Evolutionary conservation across 2,113 vertebrate species (phyloP).

Genomic region (Ceuthmochares aereus): DNA sequence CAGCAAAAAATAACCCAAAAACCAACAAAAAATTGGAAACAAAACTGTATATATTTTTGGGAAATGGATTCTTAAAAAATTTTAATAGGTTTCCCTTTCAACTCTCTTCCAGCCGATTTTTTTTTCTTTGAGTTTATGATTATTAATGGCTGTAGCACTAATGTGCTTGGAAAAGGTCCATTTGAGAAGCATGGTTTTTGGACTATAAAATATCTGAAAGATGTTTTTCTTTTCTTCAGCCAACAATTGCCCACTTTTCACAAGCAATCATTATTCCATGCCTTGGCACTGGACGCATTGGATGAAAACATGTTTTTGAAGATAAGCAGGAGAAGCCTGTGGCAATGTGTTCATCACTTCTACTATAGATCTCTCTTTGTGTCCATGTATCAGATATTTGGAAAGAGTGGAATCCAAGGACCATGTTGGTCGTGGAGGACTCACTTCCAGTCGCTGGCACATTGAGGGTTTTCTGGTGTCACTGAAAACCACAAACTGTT

Average conservation of each 20-base stretch:
- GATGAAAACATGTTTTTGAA: background rate
- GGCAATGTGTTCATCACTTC: background rate
- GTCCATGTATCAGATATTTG: background rate
- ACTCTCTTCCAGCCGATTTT: slow-evolving; percentile 40
- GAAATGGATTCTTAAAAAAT: slow-evolving; percentile 25
- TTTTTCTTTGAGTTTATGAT: background rate
- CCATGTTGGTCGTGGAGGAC: background rate
- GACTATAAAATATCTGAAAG: slow-evolving; percentile 41
- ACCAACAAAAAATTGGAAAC: slow-evolving; percentile 9
- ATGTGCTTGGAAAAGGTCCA: slow-evolving; percentile 38
- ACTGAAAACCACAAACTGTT: background rate
- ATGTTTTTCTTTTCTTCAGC: slow-evolving; percentile 32
- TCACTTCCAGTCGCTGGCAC: background rate
- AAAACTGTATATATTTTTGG: slow-evolving; percentile 34
- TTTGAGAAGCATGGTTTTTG: slow-evolving; percentile 30
- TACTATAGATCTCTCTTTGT: background rate
- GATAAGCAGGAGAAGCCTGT: background rate
- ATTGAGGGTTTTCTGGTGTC: background rate
- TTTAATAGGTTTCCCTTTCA: slow-evolving; percentile 60
- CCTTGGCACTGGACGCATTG: accelerated
- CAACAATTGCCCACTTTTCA: background rate
- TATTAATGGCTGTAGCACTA: slow-evolving; percentile 42
- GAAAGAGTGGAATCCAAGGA: background rate
- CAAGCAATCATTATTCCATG: background rate
- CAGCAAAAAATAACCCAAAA: slow-evolving; percentile 28